A percentile compares a stretch with the other conserved stretches of the same genome.
These are phyloP conservation scores for Pseudotriccus pelzelni DNA, from an alignment of 2,797 vertebrate species.

Conservation along the genomic window DNA sequence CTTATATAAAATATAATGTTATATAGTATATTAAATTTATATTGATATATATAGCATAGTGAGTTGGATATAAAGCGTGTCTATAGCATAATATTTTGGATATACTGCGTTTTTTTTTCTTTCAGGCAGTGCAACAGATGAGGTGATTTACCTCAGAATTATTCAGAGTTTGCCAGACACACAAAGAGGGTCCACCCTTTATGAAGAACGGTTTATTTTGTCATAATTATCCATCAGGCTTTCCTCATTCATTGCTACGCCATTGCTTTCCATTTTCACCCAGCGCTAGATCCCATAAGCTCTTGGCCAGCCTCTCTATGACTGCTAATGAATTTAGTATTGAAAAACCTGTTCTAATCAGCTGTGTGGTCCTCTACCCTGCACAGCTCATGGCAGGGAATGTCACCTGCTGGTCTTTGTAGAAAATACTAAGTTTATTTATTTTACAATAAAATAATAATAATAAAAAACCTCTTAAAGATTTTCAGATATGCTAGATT, in stretches of 20 bases:
- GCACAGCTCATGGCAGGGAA: neutral
- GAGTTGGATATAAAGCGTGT: neutral
- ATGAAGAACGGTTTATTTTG: neutral
- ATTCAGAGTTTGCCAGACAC: neutral
- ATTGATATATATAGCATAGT: neutral
- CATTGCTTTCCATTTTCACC: neutral
- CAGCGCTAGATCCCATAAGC: neutral
- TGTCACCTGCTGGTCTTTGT: neutral
- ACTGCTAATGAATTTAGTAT: neutral
- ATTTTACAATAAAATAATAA: neutral
- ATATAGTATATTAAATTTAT: neutral
- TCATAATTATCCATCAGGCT: neutral
- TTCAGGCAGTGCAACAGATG: neutral
- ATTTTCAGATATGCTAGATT: neutral
- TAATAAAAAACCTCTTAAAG: neutral
- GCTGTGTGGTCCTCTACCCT: neutral
- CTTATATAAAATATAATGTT: neutral
- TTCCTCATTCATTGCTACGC: neutral
- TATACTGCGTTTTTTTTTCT: neutral
- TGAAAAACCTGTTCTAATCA: neutral
- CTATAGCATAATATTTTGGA: neutral
- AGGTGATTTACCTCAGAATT: constrained; percentile 10
- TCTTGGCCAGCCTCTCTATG: neutral
- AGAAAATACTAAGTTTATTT: neutral
- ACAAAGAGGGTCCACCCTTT: neutral